Evolutionary conservation across 2,888 invertebrate genomes (phyloP).

Genomic region (Papilio protenor): DNA sequence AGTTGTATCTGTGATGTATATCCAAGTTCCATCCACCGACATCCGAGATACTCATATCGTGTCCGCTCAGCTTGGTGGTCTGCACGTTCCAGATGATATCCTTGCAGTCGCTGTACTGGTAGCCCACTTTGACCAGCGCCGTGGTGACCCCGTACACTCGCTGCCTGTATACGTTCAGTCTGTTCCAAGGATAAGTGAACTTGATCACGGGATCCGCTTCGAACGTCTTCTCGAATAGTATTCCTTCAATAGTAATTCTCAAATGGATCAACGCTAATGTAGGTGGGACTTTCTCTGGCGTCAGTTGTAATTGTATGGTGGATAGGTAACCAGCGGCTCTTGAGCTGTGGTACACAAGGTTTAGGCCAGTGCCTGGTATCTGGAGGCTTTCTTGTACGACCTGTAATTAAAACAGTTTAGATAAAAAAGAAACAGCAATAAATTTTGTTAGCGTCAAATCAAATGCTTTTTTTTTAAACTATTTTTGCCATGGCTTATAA

Average conservation of each 20-base stretch:
- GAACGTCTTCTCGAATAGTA: conserved; percentile 95
- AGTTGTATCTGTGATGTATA: conserved; percentile 98
- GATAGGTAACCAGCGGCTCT: conserved; percentile 96
- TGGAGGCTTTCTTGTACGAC: conserved; percentile 97
- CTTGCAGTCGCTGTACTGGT: conserved; percentile 96
- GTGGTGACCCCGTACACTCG: conserved; percentile 98
- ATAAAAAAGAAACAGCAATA: not conserved
- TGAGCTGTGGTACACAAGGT: conserved; percentile 98
- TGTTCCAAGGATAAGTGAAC: conserved; percentile 99
- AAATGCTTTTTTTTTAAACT: not conserved
- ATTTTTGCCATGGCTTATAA: not conserved
- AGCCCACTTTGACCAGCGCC: conserved; percentile 97
- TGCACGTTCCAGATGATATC: conserved; percentile 98
- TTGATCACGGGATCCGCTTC: conserved; percentile 98
- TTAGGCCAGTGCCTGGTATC: conserved; percentile 97
- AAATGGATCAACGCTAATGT: conserved; percentile 95
- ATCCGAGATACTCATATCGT: conserved; percentile 98
- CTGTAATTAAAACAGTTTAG: conserved; percentile 62
- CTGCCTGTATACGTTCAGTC: conserved; percentile 97
- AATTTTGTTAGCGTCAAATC: not conserved
- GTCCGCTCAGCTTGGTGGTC: conserved; percentile 97
- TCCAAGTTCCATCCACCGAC: conserved; percentile 99
- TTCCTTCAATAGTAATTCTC: conserved; percentile 97
- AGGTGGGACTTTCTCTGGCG: conserved; percentile 92
- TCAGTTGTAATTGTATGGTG: conserved; percentile 95